Evolutionary conservation across 2,888 invertebrate genomes (phyloP), one percentile per base, ranked within the genome.

Genomic region (Labia minor): DNA sequence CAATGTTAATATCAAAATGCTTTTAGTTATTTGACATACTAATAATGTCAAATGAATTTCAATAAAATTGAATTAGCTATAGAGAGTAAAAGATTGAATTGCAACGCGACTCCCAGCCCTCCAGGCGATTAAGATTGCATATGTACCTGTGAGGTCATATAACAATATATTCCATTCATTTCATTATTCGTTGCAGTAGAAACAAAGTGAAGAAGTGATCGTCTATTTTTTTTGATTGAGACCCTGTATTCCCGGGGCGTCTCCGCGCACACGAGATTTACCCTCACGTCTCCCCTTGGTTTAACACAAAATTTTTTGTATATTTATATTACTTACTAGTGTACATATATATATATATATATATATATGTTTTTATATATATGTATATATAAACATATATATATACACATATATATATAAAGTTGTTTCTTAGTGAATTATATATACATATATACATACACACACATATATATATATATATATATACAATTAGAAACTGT

Each of bases 111-210:
- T 18, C 33, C 64, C 33, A 33, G 64, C 64, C 26, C 64, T 33
- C 64, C 64, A 26, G 37, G 64, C 64, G 26, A 65, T 65, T 21
- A 49, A 49, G 62, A 26, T 62, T 67, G 26, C 65, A 67, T 21
- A 65, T 69, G 69, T 69, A 69, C 69, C 69, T 69, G 69, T 69
- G 69, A 69, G 68, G 65, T 67, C 69, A 69, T 67, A 19, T 37
- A 61, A 21, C 37, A 49, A 49, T 49, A 49, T 49, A 49, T 49
- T 49, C 49, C 49, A 14, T 49, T 49, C 49, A 49, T 37, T 68
- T 33, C 49, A 26, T 33, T 65, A 63, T 63, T 66, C 8, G 63
- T 66, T 66, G 66, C 62, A 62, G 63, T 37, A 26, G 66, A 66
- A 66, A 63, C 49, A 49, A 62, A 62, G 26, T 66, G 62, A 62